Base-by-base conservation (phyloP, 2,113 vertebrate species). In the Datnioides undecimradiatus region DNA sequence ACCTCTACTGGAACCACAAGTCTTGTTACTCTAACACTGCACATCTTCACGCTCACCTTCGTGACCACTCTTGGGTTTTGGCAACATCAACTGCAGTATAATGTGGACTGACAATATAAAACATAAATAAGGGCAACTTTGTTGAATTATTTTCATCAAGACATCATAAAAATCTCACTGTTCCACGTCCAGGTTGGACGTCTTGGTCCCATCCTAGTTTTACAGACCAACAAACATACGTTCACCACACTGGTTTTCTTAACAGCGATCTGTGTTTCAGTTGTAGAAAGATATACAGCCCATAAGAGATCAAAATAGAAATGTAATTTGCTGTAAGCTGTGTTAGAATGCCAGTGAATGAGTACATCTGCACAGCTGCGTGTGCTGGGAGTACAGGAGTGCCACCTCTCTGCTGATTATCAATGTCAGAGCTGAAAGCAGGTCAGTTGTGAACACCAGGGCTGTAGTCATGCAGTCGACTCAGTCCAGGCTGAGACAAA, bases 101-200 rank as follows among this genome's bases (percentile, higher is more conserved):
- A 49, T 36, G 21, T 45, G 38, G 55, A 85, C 66, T 59, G 38
- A 85, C 59, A 76, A 80, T 73, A 86, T 62, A 77, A 83, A 85
- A 67, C 87, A 89, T 87, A 88, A 88, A 91, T 91, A 89, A 84
- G 38, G 81, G 46, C 1, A 70, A 68, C 2, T 66, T 52, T 33
- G 12, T 43, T 46, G 14, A 70, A 75, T 81, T 36, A 73, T 76
- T 86, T 84, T 13, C 64, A 83, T 74, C 7, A 79, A 55, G 13
- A 75, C 34, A 57, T 57, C 29, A 73, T 62, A 74, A 81, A 76
- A 73, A 68, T 60, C 29, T 55, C 36, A 57, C 36, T 25, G 36
- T 64, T 80, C 19, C 78, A 67, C 9, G 14, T 82, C 66, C 46
- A 71, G 21, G 13, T 72, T 23, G 49, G 27, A 82, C 43, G 3